Evolutionary conservation across 2,888 invertebrate genomes (phyloP).

Genomic region (Auanema freiburgensis): DNA sequence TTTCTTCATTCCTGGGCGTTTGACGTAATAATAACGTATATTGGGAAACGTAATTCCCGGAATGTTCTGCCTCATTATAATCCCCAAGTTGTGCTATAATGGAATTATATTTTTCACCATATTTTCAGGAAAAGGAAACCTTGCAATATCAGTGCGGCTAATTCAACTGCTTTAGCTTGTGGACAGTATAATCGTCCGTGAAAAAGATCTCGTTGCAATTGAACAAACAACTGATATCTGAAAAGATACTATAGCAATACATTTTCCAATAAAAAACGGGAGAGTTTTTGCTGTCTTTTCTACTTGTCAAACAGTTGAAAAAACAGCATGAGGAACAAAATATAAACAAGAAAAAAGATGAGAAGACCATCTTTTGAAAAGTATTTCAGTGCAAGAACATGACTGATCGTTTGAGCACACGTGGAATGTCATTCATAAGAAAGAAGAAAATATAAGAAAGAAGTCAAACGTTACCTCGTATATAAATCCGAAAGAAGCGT

Average conservation of each 20-base stretch:
- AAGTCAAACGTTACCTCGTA: no score
- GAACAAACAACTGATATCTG: conserved; percentile 86
- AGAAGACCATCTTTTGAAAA: no score
- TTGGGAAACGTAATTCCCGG: conserved; percentile 82
- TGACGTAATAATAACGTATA: conserved; percentile 89
- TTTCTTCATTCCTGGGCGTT: conserved; percentile 85
- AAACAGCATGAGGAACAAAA: no score
- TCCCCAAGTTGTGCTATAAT: conserved; percentile 87
- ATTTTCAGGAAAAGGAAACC: conserved; percentile 20
- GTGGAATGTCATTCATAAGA: neutral
- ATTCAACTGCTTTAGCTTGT: conserved; percentile 65
- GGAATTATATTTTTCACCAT: neutral
- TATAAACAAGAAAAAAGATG: neutral
- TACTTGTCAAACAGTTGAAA: neutral
- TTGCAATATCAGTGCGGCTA: conserved; percentile 58
- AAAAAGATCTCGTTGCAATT: conserved; percentile 87
- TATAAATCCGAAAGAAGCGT: conserved; percentile 88
- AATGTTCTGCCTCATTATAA: conserved; percentile 82
- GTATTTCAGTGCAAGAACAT: no score
- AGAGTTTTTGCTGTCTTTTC: conserved; percentile 8
- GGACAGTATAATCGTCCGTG: conserved; percentile 93
- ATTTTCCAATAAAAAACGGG: neutral
- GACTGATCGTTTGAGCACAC: neutral
- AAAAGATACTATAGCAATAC: conserved; percentile 24
- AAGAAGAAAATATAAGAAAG: conserved; percentile 2